Evolutionary conservation across 1,140 invertebrate genomes (phyloP).

Genomic region (Platorchestia sp.): DNA sequence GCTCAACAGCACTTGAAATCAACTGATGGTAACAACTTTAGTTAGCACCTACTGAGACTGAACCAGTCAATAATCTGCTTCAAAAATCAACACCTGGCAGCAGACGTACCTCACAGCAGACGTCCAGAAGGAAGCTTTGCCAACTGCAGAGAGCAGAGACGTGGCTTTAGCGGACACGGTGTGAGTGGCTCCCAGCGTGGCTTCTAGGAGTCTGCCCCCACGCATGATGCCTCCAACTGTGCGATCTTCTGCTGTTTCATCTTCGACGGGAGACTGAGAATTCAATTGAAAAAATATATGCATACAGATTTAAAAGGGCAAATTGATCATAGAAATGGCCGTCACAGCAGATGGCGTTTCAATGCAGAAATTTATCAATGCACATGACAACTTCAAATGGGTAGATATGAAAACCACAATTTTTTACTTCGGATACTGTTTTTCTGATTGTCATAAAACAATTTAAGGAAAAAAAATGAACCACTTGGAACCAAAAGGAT

Average conservation of each 20-base stretch:
- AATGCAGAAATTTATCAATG: background rate
- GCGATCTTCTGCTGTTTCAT: background rate
- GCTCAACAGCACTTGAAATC: no score
- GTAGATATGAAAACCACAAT: background rate
- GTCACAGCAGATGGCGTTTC: background rate
- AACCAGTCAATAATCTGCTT: no score
- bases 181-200: conserved; percentile 22
- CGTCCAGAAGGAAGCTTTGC: conserved; percentile 19
- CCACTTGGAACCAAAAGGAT: background rate
- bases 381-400: background rate
- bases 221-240: background rate
- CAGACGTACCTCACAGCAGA: background rate
- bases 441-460: background rate
- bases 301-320: background rate
- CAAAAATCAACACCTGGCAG: no score
- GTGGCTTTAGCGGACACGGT: conserved; percentile 18
- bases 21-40: no score
- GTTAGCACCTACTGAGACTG: no score
- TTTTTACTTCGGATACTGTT: background rate
- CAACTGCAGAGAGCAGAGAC: background rate
- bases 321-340: background rate
- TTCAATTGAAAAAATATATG: background rate
- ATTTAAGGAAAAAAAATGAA: background rate
- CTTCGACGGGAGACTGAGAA: background rate
- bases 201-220: background rate